phyloP scores from a whole-genome alignment of 2,888 invertebrate species.

The Archaeoteleia sp. region DNA sequence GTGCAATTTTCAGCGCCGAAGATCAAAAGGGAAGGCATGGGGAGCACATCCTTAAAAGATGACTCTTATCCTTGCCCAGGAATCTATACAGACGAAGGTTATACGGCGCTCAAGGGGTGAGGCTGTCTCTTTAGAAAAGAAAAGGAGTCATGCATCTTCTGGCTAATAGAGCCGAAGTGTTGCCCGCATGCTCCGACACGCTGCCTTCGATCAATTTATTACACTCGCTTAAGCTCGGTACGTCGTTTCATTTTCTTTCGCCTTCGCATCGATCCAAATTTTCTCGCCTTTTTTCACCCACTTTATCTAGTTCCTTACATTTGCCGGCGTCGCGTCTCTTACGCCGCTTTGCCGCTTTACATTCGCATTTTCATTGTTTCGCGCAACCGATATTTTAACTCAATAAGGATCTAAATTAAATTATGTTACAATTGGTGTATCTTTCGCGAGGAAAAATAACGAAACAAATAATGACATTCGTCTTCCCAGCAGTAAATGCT shows the following conservation, averaged over 20 bases:
- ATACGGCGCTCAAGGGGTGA: constrained; percentile 27
- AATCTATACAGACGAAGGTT: constrained; percentile 45
- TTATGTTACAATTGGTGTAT: no score
- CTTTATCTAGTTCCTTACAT: background rate
- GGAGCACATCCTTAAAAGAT: constrained; percentile 45
- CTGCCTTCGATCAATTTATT: constrained; percentile 65
- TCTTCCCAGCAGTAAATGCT: no score
- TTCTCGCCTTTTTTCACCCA: constrained; percentile 5
- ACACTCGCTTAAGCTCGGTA: constrained; percentile 58
- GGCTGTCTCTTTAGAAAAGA: no score
- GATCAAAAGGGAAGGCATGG: constrained; percentile 11
- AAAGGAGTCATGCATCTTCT: constrained; percentile 59
- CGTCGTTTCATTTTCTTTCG: constrained; percentile 42
- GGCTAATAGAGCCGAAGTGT: constrained; percentile 62
- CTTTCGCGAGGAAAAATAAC: no score
- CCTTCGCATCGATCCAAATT: constrained; percentile 39
- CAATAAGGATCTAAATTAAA: no score
- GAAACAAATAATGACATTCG: no score
- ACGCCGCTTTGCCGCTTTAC: no score
- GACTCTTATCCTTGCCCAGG: constrained; percentile 51
- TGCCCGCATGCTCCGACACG: constrained; percentile 61
- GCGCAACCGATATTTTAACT: no score
- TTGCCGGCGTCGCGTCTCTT: no score
- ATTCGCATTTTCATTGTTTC: no score
- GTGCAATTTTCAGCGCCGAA: constrained; percentile 9